These are phyloP conservation scores for Aethina tumida DNA, from an alignment of 1,140 invertebrate genomes.

Conservation along the genomic window DNA sequence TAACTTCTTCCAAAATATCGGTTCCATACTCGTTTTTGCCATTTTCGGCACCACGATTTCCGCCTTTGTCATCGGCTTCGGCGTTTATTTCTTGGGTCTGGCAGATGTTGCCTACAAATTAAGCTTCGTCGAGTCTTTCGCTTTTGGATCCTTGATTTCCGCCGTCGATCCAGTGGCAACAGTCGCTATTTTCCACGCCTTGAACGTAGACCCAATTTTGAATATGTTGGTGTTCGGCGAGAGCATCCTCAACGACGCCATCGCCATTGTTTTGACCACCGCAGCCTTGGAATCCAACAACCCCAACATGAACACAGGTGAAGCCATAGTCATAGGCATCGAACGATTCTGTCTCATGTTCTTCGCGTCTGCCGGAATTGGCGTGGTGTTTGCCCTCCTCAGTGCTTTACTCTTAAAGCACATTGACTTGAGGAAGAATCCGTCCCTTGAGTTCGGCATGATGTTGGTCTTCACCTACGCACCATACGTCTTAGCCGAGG, in stretches of 20 bases:
- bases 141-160: constrained; percentile 96
- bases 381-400: constrained; percentile 88
- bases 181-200: constrained; percentile 94
- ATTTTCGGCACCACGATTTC: constrained; percentile 95
- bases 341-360: constrained; percentile 95
- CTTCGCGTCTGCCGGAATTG: constrained; percentile 94
- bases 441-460: constrained; percentile 95
- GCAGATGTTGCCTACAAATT: constrained; percentile 83
- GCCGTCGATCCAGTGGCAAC: constrained; percentile 98
- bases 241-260: constrained; percentile 96
- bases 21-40: constrained; percentile 89
- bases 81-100: constrained; percentile 87
- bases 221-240: constrained; percentile 99
- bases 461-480: constrained; percentile 98
- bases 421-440: constrained; percentile 93
- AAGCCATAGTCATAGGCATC: constrained; percentile 82
- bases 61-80: constrained; percentile 86
- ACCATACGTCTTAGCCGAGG: constrained; percentile 96
- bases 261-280: constrained; percentile 93
- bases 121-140: constrained; percentile 94
- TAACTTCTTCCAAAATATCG: constrained; percentile 98
- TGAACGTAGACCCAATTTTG: constrained; percentile 89
- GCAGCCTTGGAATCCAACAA: constrained; percentile 71
- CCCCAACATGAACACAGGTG: constrained; percentile 59
- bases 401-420: constrained; percentile 93